Conservation (phyloP, 2,113 vertebrate species). For the Vanacampus margaritifer region DNA sequence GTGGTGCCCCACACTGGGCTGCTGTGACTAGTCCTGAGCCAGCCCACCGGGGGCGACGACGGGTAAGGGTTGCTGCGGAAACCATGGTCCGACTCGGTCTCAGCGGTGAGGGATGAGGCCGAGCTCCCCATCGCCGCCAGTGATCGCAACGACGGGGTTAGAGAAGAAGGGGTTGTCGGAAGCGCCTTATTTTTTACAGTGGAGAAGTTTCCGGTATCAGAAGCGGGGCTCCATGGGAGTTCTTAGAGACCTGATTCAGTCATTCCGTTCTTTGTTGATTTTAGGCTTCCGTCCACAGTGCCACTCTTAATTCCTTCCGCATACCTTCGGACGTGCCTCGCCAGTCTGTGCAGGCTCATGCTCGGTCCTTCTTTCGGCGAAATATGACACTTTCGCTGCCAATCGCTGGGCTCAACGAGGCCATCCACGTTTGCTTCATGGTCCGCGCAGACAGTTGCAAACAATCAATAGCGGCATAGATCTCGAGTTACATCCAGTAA, state of each 20-base stretch:
- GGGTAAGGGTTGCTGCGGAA: constrained; percentile 80
- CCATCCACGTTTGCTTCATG: background rate
- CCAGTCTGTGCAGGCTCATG: constrained; percentile 41
- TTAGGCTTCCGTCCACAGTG: constrained; percentile 29
- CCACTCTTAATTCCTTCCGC: constrained; percentile 41
- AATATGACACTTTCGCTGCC: background rate
- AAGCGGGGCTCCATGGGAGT: background rate
- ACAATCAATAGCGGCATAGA: constrained; percentile 7
- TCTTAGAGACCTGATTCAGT: background rate
- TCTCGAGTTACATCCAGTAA: constrained; percentile 13
- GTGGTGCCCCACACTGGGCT: constrained; percentile 83
- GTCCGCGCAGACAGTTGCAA: constrained; percentile 2
- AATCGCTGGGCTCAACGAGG: constrained; percentile 1
- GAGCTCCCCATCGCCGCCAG: constrained; percentile 89
- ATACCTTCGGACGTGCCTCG: constrained; percentile 33
- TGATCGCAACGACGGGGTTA: constrained; percentile 10
- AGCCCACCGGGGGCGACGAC: constrained; percentile 79
- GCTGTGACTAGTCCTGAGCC: constrained; percentile 85
- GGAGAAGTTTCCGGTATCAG: background rate
- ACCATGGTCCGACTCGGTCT: constrained; percentile 93
- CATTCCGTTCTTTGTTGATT: constrained; percentile 29
- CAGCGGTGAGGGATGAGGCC: constrained; percentile 89
- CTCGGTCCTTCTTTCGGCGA: constrained; percentile 17
- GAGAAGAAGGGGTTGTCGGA: background rate
- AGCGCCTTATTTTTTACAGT: background rate